These are phyloP conservation scores for Columba guinea DNA, from an alignment of 2,797 vertebrate genomes.

Conservation along the genomic window DNA sequence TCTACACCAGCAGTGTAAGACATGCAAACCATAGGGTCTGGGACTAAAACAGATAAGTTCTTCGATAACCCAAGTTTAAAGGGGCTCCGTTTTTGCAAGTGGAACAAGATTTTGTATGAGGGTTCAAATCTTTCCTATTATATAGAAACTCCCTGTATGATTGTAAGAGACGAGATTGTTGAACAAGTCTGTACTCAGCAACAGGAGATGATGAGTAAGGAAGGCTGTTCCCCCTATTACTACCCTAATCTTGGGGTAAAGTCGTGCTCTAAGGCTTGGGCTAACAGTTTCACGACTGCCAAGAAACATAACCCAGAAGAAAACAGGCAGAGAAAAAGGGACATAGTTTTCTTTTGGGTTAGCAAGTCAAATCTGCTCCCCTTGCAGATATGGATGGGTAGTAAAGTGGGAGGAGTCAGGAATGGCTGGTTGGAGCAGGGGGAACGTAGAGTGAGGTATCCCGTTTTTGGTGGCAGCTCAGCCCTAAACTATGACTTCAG, in stretches of 20 bases:
- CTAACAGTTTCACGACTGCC: background rate
- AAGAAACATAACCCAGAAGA: background rate
- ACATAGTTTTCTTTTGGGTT: background rate
- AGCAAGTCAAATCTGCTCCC: background rate
- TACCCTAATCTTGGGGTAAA: background rate
- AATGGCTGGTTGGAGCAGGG: background rate
- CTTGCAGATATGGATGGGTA: background rate
- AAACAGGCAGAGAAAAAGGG: rapidly evolving
- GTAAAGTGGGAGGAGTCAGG: background rate
- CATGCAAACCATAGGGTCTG: background rate
- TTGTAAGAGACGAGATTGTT: background rate
- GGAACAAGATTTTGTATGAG: background rate
- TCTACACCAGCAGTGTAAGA: background rate
- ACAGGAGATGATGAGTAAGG: background rate
- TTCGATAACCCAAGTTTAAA: background rate
- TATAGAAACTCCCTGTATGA: background rate
- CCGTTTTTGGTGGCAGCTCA: background rate
- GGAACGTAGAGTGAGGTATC: background rate
- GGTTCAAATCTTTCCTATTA: background rate
- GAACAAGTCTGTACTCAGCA: background rate
- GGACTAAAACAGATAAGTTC: background rate
- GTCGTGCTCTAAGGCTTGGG: background rate
- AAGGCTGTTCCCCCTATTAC: background rate
- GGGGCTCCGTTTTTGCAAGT: background rate
- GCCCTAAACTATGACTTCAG: background rate